Conservation (phyloP, 2,888 invertebrate species). For the Congeria kusceri region DNA sequence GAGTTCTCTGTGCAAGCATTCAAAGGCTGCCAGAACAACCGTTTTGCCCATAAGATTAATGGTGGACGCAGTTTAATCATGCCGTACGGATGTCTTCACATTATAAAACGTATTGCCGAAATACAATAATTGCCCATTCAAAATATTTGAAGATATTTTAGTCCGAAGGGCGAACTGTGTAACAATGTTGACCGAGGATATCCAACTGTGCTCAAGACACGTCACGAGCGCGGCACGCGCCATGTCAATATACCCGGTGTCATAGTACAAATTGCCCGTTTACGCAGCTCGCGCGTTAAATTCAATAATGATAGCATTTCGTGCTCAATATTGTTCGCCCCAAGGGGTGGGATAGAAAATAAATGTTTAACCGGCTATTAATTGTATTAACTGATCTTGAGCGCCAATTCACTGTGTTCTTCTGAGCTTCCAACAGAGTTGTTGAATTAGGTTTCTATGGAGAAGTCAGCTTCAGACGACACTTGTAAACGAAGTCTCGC, state of each 20-base stretch:
- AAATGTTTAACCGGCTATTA: constrained; percentile 54
- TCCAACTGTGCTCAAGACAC: constrained; percentile 27
- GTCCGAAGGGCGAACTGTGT: constrained; percentile 28
- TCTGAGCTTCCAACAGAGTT: constrained; percentile 45
- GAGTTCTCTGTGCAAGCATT: too few relatives aligned
- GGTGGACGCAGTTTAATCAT: too few relatives aligned
- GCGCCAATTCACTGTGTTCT: constrained; percentile 34
- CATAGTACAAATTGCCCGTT: constrained; percentile 34
- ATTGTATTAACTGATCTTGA: constrained; percentile 60
- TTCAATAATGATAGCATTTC: constrained; percentile 53
- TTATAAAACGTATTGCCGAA: too few relatives aligned
- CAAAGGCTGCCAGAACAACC: too few relatives aligned
- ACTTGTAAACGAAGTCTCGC: constrained; percentile 65
- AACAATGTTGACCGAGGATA: constrained; percentile 25
- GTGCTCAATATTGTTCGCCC: constrained; percentile 41
- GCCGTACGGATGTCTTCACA: too few relatives aligned
- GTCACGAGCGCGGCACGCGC: constrained; percentile 59
- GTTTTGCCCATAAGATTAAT: too few relatives aligned
- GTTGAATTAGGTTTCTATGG: constrained; percentile 53
- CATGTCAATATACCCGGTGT: constrained; percentile 40
- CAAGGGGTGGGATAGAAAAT: constrained; percentile 25
- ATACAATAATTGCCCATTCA: neutral
- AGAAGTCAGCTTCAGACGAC: constrained; percentile 49
- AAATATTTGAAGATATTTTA: constrained; percentile 34
- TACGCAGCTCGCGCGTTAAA: constrained; percentile 48